Evolutionary conservation across 2,113 vertebrate species (phyloP).

Genomic region (Hyaena hyaena): DNA sequence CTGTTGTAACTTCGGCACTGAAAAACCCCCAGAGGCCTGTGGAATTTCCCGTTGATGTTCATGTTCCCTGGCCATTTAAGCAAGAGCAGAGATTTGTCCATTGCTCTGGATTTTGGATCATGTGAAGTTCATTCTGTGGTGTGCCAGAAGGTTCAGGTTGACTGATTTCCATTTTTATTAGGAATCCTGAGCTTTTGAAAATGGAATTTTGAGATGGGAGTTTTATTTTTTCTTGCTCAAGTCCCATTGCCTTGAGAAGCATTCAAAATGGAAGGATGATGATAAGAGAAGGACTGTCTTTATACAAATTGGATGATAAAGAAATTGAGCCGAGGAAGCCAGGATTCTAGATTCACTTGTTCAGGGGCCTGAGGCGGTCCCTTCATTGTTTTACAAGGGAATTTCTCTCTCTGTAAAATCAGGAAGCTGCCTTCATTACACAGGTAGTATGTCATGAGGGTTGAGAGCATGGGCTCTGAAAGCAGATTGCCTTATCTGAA

Average conservation of each 20-base stretch:
- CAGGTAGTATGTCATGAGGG: neutral
- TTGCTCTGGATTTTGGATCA: neutral
- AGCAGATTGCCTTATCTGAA: neutral
- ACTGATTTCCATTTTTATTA: constrained; percentile 34
- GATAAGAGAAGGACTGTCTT: neutral
- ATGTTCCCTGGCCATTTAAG: neutral
- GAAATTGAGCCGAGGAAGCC: neutral
- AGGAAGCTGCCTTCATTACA: neutral
- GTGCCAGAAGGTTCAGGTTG: neutral
- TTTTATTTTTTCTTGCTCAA: constrained; percentile 2
- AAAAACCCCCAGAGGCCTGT: neutral
- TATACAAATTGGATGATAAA: neutral
- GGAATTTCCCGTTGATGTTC: neutral
- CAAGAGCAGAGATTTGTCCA: neutral
- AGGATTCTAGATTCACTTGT: neutral
- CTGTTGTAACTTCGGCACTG: neutral
- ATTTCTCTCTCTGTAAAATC: neutral
- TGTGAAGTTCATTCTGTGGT: neutral
- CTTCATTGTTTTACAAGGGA: neutral
- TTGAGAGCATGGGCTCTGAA: neutral
- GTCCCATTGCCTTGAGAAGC: neutral
- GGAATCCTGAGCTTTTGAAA: constrained; percentile 33
- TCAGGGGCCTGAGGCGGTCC: neutral
- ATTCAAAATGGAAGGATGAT: neutral
- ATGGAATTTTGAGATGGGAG: constrained; percentile 38